Percentiles rank a stretch among this genome's conserved stretches.
phyloP scores from a whole-genome alignment of 2,113 vertebrate species.

The Mixornis gularis region DNA sequence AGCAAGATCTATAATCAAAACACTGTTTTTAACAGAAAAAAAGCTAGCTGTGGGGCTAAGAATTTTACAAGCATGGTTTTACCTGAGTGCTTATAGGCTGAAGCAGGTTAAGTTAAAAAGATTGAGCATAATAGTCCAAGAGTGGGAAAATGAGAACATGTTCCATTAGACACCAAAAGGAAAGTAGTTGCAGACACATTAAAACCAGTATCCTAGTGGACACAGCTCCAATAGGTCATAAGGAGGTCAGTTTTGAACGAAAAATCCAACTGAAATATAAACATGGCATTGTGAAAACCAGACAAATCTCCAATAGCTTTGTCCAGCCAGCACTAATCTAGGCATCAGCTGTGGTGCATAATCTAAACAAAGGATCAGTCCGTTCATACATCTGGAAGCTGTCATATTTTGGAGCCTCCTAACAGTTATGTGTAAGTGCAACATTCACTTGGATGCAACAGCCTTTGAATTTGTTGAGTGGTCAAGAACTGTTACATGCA shows the following conservation, averaged over 20 bases:
- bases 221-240: constrained; percentile 65
- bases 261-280: constrained; percentile 81
- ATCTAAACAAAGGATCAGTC: constrained; percentile 90
- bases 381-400: constrained; percentile 89
- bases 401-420: constrained; percentile 80
- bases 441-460: constrained; percentile 25
- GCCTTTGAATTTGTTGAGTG: background rate
- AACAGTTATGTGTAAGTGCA: constrained; percentile 56
- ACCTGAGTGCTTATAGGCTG: background rate
- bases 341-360: constrained; percentile 86
- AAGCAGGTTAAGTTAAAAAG: background rate
- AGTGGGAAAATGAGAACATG: background rate
- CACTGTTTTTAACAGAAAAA: background rate
- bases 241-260: constrained; percentile 78
- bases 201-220: constrained; percentile 62
- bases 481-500: background rate
- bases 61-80: background rate
- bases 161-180: constrained; percentile 4
- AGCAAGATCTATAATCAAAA: background rate
- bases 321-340: constrained; percentile 91
- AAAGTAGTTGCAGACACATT: constrained; percentile 28
- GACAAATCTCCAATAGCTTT: constrained; percentile 76
- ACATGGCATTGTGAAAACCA: constrained; percentile 74
- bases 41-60: background rate
- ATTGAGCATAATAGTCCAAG: background rate